Evolutionary conservation across 1,140 invertebrate genomes (phyloP).

Genomic region (Teleopsis dalmanni): DNA sequence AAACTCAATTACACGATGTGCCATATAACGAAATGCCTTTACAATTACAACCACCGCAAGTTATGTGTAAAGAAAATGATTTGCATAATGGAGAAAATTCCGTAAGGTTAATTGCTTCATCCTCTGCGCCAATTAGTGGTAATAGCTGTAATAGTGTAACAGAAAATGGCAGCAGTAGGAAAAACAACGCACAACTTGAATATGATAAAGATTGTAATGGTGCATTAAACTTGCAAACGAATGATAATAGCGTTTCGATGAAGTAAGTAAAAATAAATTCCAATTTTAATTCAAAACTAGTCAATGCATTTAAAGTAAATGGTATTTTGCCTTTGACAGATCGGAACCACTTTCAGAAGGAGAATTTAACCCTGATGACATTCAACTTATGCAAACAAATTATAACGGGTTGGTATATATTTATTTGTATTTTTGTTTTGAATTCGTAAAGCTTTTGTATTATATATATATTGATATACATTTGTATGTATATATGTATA

Average conservation of each 20-base stretch:
- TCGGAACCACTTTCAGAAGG: slow-evolving; percentile 39
- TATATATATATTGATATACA: too few relatives aligned
- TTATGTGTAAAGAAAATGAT: slow-evolving; percentile 19
- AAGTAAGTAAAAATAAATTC: slow-evolving; percentile 24
- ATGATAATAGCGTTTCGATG: slow-evolving; percentile 38
- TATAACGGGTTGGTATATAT: slow-evolving; percentile 36
- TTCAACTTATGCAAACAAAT: slow-evolving; percentile 38
- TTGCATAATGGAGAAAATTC: slow-evolving; percentile 11
- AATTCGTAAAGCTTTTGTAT: too few relatives aligned
- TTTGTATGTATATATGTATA: too few relatives aligned
- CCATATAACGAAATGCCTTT: slow-evolving; percentile 14
- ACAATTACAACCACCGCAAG: slow-evolving; percentile 22
- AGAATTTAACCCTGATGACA: slow-evolving; percentile 41
- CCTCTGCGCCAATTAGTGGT: background rate
- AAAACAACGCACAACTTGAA: too few relatives aligned
- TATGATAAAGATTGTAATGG: slow-evolving; percentile 39
- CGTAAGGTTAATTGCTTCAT: too few relatives aligned
- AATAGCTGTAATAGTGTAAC: background rate
- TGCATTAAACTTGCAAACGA: slow-evolving; percentile 31
- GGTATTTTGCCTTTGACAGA: slow-evolving; percentile 14
- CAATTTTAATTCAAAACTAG: background rate
- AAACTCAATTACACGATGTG: slow-evolving; percentile 31
- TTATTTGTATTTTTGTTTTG: too few relatives aligned
- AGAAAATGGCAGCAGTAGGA: background rate
- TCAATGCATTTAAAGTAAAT: background rate